A percentile compares a stretch with the other conserved stretches of the same genome.
Conservation (phyloP, 1,140 invertebrate genomes). For the Latrodectus geometricus region DNA sequence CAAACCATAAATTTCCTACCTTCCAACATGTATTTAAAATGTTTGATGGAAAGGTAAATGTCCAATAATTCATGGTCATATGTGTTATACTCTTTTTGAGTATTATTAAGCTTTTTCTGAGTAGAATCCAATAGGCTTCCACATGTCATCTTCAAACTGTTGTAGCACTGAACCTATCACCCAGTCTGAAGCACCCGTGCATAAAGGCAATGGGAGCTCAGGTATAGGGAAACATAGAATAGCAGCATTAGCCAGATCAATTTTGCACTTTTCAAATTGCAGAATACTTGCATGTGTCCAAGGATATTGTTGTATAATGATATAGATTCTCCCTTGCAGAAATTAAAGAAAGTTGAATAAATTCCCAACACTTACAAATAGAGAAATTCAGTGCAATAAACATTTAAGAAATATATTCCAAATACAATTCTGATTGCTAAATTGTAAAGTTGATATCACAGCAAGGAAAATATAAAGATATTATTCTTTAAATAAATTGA, state of each 20-base stretch:
- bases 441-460: no score
- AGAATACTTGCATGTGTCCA: no score
- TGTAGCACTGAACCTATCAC: constrained; percentile 59
- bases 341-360: no score
- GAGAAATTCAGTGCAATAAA: no score
- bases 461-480: no score
- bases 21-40: constrained; percentile 66
- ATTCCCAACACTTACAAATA: no score
- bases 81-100: constrained; percentile 55
- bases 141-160: constrained; percentile 16
- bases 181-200: constrained; percentile 51
- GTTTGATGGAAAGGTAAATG: constrained; percentile 64
- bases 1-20: constrained; percentile 65
- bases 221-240: constrained; percentile 36
- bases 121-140: constrained; percentile 61
- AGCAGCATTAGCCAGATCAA: constrained; percentile 62
- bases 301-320: no score
- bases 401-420: no score
- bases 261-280: constrained; percentile 66
- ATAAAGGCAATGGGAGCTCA: constrained; percentile 39
- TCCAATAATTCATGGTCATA: constrained; percentile 65
- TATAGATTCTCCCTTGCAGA: no score
- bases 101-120: constrained; percentile 12
- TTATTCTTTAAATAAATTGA: no score
- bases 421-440: no score